phyloP scores from a whole-genome alignment of 2,797 vertebrate genomes.

The Acrocephalus scirpaceus region DNA sequence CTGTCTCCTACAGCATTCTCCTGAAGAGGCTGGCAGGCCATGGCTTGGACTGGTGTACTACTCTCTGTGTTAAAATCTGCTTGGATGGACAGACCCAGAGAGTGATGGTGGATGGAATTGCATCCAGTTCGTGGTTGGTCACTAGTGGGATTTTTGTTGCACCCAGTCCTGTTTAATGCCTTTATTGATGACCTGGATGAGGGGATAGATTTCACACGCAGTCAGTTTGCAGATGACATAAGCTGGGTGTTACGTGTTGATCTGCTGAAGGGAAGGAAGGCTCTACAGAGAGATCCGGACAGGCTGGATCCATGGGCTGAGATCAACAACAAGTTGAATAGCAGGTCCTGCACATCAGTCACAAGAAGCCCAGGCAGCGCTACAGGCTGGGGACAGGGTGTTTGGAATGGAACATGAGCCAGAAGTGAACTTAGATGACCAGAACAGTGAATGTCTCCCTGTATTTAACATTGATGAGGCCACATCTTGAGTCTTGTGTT shows the following conservation, averaged over 20 bases:
- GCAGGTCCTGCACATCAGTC: background rate
- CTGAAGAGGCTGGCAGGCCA: background rate
- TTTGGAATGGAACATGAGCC: background rate
- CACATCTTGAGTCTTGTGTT: background rate
- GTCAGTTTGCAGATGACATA: background rate
- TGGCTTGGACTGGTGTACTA: background rate
- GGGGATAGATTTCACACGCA: fast-evolving
- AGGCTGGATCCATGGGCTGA: background rate
- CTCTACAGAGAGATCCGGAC: background rate
- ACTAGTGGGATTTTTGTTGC: background rate
- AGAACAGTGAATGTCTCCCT: too few species aligned
- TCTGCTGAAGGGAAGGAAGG: background rate
- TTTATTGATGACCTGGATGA: background rate
- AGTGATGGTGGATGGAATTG: background rate
- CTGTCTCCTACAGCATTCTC: background rate
- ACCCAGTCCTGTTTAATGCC: background rate
- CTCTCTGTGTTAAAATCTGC: background rate
- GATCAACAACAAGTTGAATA: background rate
- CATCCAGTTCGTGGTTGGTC: fast-evolving
- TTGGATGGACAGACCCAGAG: background rate
- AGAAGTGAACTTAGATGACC: background rate
- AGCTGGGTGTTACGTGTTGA: fast-evolving
- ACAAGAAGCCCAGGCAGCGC: background rate
- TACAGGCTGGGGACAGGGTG: too few species aligned
- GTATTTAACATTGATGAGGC: background rate